A percentile compares a stretch with the other conserved stretches of the same genome.
phyloP scores from a whole-genome alignment of 2,797 vertebrate genomes.

The Loris lydekkerianus region DNA sequence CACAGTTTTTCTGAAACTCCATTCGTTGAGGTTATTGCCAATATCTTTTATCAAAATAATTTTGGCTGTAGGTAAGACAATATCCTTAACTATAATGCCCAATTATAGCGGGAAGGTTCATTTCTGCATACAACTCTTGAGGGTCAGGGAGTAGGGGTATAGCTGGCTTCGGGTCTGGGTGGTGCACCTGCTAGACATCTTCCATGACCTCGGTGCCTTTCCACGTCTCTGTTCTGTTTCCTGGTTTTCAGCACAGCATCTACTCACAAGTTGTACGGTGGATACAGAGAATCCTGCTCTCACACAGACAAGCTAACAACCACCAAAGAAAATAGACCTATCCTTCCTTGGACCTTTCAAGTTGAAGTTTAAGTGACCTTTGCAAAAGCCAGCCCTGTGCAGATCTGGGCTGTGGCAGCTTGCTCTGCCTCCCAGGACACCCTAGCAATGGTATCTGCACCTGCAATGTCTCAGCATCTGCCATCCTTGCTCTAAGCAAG shows the following conservation, averaged over 20 bases:
- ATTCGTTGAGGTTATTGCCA: neutral
- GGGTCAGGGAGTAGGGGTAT: neutral
- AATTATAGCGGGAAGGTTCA: accelerated
- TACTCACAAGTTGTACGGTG: accelerated
- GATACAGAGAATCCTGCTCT: neutral
- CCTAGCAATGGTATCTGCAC: neutral
- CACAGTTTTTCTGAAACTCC: neutral
- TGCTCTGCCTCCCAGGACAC: neutral
- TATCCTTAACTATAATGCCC: neutral
- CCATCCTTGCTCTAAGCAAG: neutral
- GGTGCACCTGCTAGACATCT: neutral
- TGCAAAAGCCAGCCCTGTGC: neutral
- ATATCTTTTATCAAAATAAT: neutral
- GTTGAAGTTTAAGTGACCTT: slow-evolving; percentile 39
- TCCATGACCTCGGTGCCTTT: neutral
- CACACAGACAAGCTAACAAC: neutral
- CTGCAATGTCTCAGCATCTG: neutral
- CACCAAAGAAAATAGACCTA: neutral
- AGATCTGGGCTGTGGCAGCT: neutral
- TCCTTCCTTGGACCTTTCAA: neutral
- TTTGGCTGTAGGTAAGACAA: neutral
- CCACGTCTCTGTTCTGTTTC: neutral
- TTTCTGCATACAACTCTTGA: accelerated
- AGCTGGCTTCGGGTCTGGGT: neutral
- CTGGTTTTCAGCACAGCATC: neutral